Evolutionary conservation across 2,888 invertebrate species (phyloP), one percentile per base, ranked within the genome.

Genomic region (Hermaeophaga mercurialis): DNA sequence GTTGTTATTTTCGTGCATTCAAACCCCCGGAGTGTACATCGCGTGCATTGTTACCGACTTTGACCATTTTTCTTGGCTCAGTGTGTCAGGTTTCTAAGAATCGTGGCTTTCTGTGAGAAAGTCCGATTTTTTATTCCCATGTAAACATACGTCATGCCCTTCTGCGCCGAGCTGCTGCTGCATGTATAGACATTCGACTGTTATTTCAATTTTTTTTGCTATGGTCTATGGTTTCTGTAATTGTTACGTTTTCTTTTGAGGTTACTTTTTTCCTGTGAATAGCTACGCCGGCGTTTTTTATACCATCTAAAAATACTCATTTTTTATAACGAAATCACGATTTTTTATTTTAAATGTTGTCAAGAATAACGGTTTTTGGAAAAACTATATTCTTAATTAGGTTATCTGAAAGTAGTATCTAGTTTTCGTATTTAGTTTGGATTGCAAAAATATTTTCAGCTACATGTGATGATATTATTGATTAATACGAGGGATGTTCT

Each of bases 71-170:
- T 76, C 76, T 76, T 74, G 70, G 74, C 73, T 74, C 73, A 75
- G 71, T 76, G 74, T 76, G 76, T 76, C 76, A 75, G 76, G 73
- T 72, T 77, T 77, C 76, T 74, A 71, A 74, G 76, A 77, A 77
- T 75, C 75, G 69, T 73, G 73, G 70, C 69, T 70, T 73, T 71
- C 72, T 76, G 76, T 76, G 76, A 76, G 76, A 77, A 77, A 77
- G 73, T 74, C 70, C 69, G 71, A 71, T 75, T 75, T 75, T 75
- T 75, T 74, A 65, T 66, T 64, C 55, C 56, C 55, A 63, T 56
- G 59, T 61, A 71, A 65, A 70, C 67, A 66, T 64, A 68, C 66
- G 65, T 64, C 70, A 69, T 68, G 70, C 66, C 69, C 67, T 69
- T 66, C 64, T 67, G 62, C 64, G 66, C 61, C 61, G 63, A 63